Conservation (phyloP, 2,888 invertebrate species). For the Atherix ibis region DNA sequence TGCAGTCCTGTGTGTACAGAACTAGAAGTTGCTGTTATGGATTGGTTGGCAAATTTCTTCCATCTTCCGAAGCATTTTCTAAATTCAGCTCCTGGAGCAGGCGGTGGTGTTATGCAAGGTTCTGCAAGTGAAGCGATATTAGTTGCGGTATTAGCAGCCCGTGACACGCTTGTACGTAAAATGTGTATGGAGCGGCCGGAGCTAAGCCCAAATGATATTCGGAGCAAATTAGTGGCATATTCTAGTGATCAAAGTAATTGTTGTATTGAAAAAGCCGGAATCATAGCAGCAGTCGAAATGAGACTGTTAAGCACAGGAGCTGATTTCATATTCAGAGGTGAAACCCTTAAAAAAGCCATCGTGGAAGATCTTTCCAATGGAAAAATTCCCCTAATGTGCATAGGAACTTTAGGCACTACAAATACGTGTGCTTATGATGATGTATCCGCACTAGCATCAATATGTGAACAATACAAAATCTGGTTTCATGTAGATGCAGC, state of each 20-base stretch:
- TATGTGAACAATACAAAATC: slow-evolving; percentile 56
- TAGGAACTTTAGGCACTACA: slow-evolving; percentile 76
- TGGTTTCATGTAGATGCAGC: slow-evolving; percentile 97
- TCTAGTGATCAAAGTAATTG: slow-evolving; percentile 79
- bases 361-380: slow-evolving; percentile 62
- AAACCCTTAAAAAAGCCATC: slow-evolving; percentile 50
- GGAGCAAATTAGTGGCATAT: slow-evolving; percentile 62
- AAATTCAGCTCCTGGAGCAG: slow-evolving; percentile 56
- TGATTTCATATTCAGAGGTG: slow-evolving; percentile 47
- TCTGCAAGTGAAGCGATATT: slow-evolving; percentile 84
- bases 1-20: slow-evolving; percentile 83
- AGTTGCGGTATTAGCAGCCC: slow-evolving; percentile 64
- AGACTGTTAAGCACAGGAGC: slow-evolving; percentile 49
- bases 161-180: slow-evolving; percentile 47
- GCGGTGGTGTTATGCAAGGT: slow-evolving; percentile 78
- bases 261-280: slow-evolving; percentile 74
- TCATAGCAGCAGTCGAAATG: slow-evolving; percentile 64
- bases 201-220: slow-evolving; percentile 44
- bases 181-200: slow-evolving; percentile 40
- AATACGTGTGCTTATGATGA: slow-evolving; percentile 79
- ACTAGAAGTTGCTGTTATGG: slow-evolving; percentile 79
- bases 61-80: slow-evolving; percentile 69
- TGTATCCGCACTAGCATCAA: slow-evolving; percentile 62
- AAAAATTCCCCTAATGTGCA: slow-evolving; percentile 73
- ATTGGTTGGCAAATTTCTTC: slow-evolving; percentile 81